Evolutionary conservation across 2,888 invertebrate species (phyloP), one percentile per base, ranked within the genome.

Genomic region (Sarcophaga variegata): DNA sequence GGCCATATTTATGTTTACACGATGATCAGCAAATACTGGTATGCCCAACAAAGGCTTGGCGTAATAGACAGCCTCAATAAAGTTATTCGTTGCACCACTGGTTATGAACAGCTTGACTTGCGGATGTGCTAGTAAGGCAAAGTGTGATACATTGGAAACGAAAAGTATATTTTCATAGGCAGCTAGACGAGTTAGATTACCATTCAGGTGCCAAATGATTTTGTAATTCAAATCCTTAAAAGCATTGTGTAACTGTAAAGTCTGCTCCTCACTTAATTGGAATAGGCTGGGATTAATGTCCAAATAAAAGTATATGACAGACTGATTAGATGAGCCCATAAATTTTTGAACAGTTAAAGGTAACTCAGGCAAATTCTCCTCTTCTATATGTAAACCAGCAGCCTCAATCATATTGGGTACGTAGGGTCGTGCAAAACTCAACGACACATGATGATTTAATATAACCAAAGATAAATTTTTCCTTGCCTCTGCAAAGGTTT

Each of bases 31-130:
- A 78, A 92, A 91, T 6, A 93, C 86, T 0, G 94, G 93, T 47
- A 94, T 88, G 0, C 93, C 94, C 8, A 94, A 81, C 2, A 94
- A 85, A 0, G 94, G 94, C 12, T 93, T 93, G 5, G 92, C 94
- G 81, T 92, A 91, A 88, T 92, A 92, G 3, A 93, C 90, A 0
- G 94, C 93, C 88, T 94, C 95, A 25, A 93, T 93, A 3, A 93
- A 91, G 76, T 94, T 94, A 20, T 94, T 91, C 20, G 94, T 91
- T 0, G 95, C 95, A 2, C 94, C 94, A 88, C 95, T 95, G 2
- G 94, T 94, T 66, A 95, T 94, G 81, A 95, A 94, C 0, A 94
- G 90, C 54, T 92, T 92, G 0, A 94, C 92, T 47, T 94, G 94
- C 0, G 93, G 92, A 89, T 95, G 94, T 12, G 93, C 93, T 25